These are phyloP conservation scores for Aculops lycopersici DNA, from an alignment of 1,140 invertebrate genomes.

Conservation along the genomic window DNA sequence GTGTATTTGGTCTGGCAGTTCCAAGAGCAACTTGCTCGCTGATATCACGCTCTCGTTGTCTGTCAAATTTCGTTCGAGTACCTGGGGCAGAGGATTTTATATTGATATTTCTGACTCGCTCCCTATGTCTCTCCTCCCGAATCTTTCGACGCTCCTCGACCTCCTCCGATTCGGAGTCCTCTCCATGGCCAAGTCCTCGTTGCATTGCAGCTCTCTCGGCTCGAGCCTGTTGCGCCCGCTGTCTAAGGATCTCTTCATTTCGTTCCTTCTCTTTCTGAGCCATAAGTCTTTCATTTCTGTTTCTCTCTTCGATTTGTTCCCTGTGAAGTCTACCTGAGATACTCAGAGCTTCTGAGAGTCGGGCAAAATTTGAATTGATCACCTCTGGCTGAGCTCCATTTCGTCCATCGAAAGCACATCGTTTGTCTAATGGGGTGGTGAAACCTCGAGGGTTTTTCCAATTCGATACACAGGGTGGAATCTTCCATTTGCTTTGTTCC, in stretches of 20 bases:
- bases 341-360: conserved; percentile 79
- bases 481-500: conserved; percentile 98
- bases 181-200: too few species aligned
- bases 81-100: conserved; percentile 69
- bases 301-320: conserved; percentile 78
- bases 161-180: conserved; percentile 27
- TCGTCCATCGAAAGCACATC: conserved; percentile 82
- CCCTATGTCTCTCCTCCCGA: conserved; percentile 55
- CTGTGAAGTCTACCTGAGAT: conserved; percentile 79
- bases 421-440: conserved; percentile 90
- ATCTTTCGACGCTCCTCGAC: conserved; percentile 59
- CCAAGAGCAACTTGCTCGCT: conserved; percentile 93
- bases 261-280: conserved; percentile 94
- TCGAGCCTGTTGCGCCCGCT: conserved; percentile 71
- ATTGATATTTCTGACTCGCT: conserved; percentile 65
- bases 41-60: conserved; percentile 77
- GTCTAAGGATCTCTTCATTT: conserved; percentile 72
- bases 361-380: conserved; percentile 97
- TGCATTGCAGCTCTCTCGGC: conserved; percentile 71
- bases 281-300: conserved; percentile 75
- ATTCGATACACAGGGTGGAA: conserved; percentile 94
- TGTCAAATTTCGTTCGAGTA: conserved; percentile 55
- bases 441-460: conserved; percentile 99
- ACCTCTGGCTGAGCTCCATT: conserved; percentile 74
- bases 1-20: conserved; percentile 44